Conservation (phyloP, 2,113 vertebrate species). For the Formicarius rufipectus region DNA sequence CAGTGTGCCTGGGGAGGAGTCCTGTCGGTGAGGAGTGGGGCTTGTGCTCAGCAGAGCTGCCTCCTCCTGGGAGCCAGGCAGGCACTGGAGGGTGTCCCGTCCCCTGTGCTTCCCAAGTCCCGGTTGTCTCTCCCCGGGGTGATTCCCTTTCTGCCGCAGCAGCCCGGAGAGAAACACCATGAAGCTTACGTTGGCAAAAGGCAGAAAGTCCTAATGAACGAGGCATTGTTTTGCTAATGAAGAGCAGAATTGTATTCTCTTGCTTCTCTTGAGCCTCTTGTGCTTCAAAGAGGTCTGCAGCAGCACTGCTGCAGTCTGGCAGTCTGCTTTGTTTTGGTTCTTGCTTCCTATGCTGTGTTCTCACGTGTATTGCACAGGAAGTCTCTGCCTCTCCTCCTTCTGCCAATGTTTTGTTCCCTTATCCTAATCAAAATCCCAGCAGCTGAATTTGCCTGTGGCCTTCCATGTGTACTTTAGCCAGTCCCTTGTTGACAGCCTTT, state of each 20-base stretch:
- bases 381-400: neutral
- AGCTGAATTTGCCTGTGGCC: neutral
- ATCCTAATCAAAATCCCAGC: neutral
- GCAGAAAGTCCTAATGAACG: rapidly evolving
- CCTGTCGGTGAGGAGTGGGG: neutral
- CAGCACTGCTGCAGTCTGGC: neutral
- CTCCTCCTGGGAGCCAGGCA: neutral
- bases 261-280: rapidly evolving
- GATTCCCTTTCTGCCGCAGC: neutral
- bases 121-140: neutral
- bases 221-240: neutral
- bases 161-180: neutral
- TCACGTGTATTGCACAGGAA: neutral
- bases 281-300: neutral
- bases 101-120: neutral
- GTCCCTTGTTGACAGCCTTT: neutral
- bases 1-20: neutral
- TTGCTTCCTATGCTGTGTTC: neutral
- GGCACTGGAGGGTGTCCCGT: neutral
- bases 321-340: neutral
- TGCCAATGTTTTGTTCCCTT: slow-evolving; percentile 6
- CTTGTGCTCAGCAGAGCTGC: neutral
- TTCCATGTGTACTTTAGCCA: neutral
- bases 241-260: neutral
- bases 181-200: neutral